Percentiles rank a stretch among this genome's conserved stretches.
phyloP scores from a whole-genome alignment of 2,797 vertebrate species.

The Graptemys geographica region DNA sequence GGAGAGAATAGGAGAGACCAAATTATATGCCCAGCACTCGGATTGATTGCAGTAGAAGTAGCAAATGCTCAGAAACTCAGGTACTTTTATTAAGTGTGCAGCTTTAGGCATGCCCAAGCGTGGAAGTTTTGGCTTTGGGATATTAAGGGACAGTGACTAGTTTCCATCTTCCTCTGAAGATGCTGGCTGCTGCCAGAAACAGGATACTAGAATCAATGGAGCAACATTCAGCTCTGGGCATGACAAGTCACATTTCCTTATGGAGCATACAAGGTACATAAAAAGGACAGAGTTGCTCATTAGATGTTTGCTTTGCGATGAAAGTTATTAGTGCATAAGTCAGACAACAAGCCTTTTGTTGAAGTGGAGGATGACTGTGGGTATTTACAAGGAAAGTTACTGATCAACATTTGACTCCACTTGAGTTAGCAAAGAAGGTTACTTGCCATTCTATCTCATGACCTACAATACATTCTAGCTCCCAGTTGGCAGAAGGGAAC shows the following conservation, averaged over 20 bases:
- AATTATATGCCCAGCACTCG: fast-evolving
- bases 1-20: not conserved
- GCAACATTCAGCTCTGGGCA: not conserved
- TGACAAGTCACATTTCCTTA: not conserved
- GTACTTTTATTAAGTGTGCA: not conserved
- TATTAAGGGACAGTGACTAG: not conserved
- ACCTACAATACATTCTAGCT: conserved; percentile 57
- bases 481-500: not conserved
- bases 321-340: not conserved
- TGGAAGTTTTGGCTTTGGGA: not conserved
- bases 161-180: conserved; percentile 9
- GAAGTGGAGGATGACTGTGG: not conserved
- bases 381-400: conserved; percentile 17
- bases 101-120: not conserved
- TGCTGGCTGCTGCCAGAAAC: not conserved
- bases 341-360: not conserved
- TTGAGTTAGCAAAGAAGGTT: conserved; percentile 39
- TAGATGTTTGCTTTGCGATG: not conserved
- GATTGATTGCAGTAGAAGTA: not conserved
- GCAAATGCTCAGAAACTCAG: not conserved
- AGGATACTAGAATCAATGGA: not conserved
- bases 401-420: conserved; percentile 1
- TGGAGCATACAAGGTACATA: not conserved
- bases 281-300: not conserved
- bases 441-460: conserved; percentile 38